phyloP scores from a whole-genome alignment of 1,140 invertebrate species.

The Brachionus paranguensis region DNA sequence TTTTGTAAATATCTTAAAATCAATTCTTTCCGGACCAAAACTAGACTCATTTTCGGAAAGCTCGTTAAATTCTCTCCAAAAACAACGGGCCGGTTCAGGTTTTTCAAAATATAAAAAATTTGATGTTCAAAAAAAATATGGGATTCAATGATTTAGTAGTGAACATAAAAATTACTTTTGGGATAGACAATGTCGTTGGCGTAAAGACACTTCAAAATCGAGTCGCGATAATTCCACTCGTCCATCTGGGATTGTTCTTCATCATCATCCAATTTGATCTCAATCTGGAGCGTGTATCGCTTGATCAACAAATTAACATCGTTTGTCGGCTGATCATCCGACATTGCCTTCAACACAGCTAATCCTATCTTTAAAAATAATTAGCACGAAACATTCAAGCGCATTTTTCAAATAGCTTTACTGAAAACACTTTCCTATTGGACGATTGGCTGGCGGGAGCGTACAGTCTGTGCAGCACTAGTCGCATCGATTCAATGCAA shows the following conservation, averaged over 20 bases:
- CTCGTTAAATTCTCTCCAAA: too few species aligned
- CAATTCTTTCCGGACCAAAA: too few species aligned
- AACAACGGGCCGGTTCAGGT: too few species aligned
- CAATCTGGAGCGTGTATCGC: constrained; percentile 12
- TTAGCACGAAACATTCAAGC: background rate
- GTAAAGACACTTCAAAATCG: constrained; percentile 14
- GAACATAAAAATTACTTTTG: too few species aligned
- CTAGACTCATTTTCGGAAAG: too few species aligned
- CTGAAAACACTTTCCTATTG: background rate
- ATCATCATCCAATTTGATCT: background rate
- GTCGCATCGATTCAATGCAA: constrained; percentile 13
- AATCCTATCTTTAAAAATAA: constrained; percentile 8
- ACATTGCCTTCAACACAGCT: background rate
- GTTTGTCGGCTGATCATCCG: constrained; percentile 3
- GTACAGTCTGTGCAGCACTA: background rate
- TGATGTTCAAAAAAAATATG: too few species aligned
- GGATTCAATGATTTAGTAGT: too few species aligned
- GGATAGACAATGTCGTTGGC: background rate
- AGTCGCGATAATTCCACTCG: constrained; percentile 28
- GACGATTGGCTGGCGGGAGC: background rate
- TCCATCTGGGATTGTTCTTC: background rate
- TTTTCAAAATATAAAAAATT: too few species aligned
- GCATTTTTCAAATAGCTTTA: background rate
- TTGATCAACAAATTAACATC: constrained; percentile 5
- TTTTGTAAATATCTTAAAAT: too few species aligned